phyloP scores from a whole-genome alignment of 2,113 vertebrate species.

The Pteropus alecto region DNA sequence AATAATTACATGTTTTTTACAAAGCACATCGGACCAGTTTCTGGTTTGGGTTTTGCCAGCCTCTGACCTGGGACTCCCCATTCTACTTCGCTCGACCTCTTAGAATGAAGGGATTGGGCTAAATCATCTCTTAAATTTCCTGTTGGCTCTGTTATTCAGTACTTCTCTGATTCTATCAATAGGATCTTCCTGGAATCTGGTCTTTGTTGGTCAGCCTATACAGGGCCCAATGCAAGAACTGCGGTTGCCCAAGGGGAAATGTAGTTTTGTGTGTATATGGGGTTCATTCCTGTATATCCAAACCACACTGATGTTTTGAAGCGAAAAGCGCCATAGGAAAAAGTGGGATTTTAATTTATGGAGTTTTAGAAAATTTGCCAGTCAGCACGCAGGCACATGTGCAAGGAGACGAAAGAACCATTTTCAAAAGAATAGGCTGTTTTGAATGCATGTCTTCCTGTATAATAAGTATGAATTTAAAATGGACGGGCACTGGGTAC shows the following conservation, averaged over 20 bases:
- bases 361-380: conserved; percentile 59
- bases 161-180: neutral
- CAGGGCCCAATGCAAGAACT: neutral
- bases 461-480: conserved; percentile 75
- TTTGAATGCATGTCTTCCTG: conserved; percentile 62
- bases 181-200: neutral
- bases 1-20: neutral
- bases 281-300: neutral
- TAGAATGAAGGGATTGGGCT: neutral
- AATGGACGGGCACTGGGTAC: conserved; percentile 51
- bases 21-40: neutral
- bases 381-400: conserved; percentile 52
- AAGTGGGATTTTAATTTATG: conserved; percentile 61
- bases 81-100: neutral
- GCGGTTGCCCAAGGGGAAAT: neutral
- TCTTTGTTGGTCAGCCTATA: neutral
- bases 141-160: neutral
- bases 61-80: neutral
- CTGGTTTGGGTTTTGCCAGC: neutral
- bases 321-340: conserved; percentile 54
- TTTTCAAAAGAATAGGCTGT: conserved; percentile 67
- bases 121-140: neutral
- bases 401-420: conserved; percentile 49
- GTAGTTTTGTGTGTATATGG: neutral
- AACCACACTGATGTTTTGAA: conserved; percentile 50